These are phyloP conservation scores for Lepus timidus DNA, from an alignment of 2,113 vertebrate genomes.

Conservation along the genomic window DNA sequence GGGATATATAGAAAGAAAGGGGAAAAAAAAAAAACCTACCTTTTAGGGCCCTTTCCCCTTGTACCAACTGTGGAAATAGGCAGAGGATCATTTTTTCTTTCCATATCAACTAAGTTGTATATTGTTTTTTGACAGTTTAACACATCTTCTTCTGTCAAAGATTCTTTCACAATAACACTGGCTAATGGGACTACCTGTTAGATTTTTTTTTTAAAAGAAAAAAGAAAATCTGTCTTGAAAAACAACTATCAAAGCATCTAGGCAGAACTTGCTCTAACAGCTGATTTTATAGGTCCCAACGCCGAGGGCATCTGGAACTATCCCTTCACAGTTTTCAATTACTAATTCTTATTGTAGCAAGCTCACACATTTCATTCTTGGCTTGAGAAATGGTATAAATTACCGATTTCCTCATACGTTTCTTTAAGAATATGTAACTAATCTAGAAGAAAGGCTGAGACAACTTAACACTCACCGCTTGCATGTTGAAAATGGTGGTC, in stretches of 20 bases:
- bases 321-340: constrained; percentile 17
- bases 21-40: constrained; percentile 86
- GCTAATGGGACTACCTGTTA: constrained; percentile 97
- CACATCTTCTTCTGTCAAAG: constrained; percentile 96
- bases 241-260: neutral
- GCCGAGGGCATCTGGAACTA: neutral
- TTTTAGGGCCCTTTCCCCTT: constrained; percentile 98
- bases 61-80: constrained; percentile 99
- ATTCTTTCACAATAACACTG: constrained; percentile 97
- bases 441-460: constrained; percentile 11
- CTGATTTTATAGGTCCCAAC: constrained; percentile 52
- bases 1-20: neutral
- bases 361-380: constrained; percentile 8
- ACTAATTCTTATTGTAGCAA: constrained; percentile 37
- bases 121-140: constrained; percentile 99
- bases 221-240: constrained; percentile 68
- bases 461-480: constrained; percentile 92
- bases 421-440: neutral
- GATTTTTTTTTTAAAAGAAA: constrained; percentile 48
- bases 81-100: constrained; percentile 98
- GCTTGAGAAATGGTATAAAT: constrained; percentile 29
- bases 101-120: constrained; percentile 99
- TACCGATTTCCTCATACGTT: neutral
- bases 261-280: constrained; percentile 35
- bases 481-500: constrained; percentile 99